Evolutionary conservation across 2,888 invertebrate genomes (phyloP), one percentile per base, ranked within the genome.

Genomic region (Drosophila borealis): DNA sequence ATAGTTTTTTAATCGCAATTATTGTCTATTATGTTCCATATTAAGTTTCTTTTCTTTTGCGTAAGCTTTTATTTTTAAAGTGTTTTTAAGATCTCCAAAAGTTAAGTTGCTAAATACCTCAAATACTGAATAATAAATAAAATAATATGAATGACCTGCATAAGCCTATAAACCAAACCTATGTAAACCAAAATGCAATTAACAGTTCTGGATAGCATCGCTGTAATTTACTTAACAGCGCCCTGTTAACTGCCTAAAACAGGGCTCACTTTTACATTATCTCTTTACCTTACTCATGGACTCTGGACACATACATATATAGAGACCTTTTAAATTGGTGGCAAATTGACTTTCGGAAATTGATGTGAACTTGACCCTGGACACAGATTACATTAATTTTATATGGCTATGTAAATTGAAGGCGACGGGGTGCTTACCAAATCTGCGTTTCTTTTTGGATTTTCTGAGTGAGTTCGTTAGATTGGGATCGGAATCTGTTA

Each of bases 391-490:
- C 41, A 55, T 50, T 29, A 13, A 59, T 14, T 17, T 41, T 4
- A 41, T 51, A 65, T 73, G 66, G 34, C 37, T 49, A 62, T 50
- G 64, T 65, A 73, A 68, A 64, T 60, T 57, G 46, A 60, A 46
- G 65, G 70, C 49, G 62, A 57, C 33, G 53, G 65, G 70, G 77
- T 83, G 82, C 93, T 93, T 93, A 93, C 93, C 93, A 89, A 92
- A 92, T 90, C 91, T 90, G 87, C 91, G 89, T 91, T 91, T 92
- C 90, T 92, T 92, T 89, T 92, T 91, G 68, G 90, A 86, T 90
- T 92, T 92, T 90, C 91, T 92, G 80, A 92, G 89, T 88, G 92
- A 91, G 86, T 91, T 92, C 91, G 91, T 92, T 91, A 91, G 82
- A 89, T 89, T 90, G 85, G 91, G 88, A 85, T 92, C 91, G 82